phyloP scores from a whole-genome alignment of 2,888 invertebrate species.

The Eupithecia inturbata region DNA sequence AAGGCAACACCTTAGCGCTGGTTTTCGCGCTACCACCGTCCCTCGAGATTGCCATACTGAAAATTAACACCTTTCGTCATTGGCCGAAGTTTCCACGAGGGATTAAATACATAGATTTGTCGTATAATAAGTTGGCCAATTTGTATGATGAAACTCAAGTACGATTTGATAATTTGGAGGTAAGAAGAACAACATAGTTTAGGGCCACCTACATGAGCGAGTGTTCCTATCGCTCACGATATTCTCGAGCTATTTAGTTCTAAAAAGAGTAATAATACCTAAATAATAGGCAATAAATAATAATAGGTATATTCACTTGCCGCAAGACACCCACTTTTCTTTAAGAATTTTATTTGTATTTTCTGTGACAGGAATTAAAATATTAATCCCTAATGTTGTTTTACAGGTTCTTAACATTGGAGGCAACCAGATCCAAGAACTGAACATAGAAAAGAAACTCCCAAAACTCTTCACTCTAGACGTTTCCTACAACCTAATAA shows the following conservation, averaged over 20 bases:
- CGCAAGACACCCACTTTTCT: not conserved
- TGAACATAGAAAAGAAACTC: constrained; percentile 73
- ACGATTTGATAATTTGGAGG: constrained; percentile 74
- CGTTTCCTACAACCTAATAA: constrained; percentile 78
- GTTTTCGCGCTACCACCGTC: constrained; percentile 69
- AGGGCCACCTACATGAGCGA: not conserved
- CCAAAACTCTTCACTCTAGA: constrained; percentile 77
- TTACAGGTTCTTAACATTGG: constrained; percentile 74
- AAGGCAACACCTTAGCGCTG: constrained; percentile 76
- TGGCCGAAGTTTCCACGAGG: constrained; percentile 76
- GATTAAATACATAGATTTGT: constrained; percentile 75
- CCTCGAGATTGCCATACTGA: constrained; percentile 71
- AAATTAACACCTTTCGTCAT: constrained; percentile 71
- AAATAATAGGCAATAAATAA: no score
- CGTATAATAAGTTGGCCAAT: constrained; percentile 70
- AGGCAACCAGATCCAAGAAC: constrained; percentile 74
- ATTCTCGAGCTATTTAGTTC: no score
- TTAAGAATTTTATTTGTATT: not conserved
- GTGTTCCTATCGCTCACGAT: no score
- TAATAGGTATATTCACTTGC: no score
- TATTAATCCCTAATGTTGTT: not conserved
- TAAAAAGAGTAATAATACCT: no score
- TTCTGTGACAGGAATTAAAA: not conserved
- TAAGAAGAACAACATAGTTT: constrained; percentile 41
- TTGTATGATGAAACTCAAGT: constrained; percentile 66